Base-by-base conservation (phyloP, 1,140 invertebrate species). In the Paraescarpia echinospica region DNA sequence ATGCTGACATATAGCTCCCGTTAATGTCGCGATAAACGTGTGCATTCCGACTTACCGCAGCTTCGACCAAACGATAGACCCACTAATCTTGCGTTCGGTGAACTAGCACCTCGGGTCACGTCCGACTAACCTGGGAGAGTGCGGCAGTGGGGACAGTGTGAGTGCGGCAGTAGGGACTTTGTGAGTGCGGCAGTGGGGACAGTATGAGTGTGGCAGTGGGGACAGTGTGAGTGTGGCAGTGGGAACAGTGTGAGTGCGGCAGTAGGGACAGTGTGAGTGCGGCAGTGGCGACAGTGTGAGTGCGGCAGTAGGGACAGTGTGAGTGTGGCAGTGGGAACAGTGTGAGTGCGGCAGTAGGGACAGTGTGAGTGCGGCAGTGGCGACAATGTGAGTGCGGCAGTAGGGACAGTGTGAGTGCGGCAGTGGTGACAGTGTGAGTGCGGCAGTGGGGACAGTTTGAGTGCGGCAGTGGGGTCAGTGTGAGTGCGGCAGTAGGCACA, bases 1-100 rank as follows among this genome's bases (percentile, higher is more conserved):
- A 31, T 90, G 35, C 89, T 90, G 89, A 90, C 35, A 90, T n/a
- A 90, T 90, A 90, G 89, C 34, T 18, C 5, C 33, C 89, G 89
- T 34, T 34, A 90, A 22, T 77, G 59, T 77, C 59, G 59, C 27
- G 59, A 77, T 77, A 77, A 77, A 77, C 59, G 59, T 77, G 59
- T 27, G 59, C 59, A 77, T 77, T 77, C 59, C 59, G 59, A 77
- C 59, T 77, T 18, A 18, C 59, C 0, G 59, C 59, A 77, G 59
- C 9, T 2, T 4, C 59, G 59, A 77, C 59, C 1, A 77, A 77
- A 77, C 59, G 59, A 31, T 77, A 77, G 27, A 14, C 12, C 59
- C 59, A 77, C 59, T 77, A 77, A 77, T 77, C 59, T 77, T 77
- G 59, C 0, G 12, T 77, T 12, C 59, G 89, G 89, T 90, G 89